Percentiles rank a stretch among this genome's conserved stretches.
Conservation (phyloP, 2,113 vertebrate genomes). For the Zingel zingel region DNA sequence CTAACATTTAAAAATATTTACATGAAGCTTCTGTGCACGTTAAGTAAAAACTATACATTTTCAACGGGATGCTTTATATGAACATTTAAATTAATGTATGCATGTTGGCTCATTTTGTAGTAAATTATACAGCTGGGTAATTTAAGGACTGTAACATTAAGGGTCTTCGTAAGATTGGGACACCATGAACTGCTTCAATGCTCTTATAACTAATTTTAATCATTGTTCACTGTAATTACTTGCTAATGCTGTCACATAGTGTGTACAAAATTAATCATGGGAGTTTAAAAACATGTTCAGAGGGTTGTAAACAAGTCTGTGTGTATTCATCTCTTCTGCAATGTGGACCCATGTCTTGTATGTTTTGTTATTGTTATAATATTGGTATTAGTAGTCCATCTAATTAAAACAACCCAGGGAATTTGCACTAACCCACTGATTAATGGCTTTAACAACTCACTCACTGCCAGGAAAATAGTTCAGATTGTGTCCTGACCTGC, state of each 20-base stretch:
- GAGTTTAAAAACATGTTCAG: neutral
- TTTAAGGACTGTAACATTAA: neutral
- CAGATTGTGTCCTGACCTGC: neutral
- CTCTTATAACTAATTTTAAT: neutral
- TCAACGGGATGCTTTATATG: neutral
- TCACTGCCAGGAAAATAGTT: neutral
- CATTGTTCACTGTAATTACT: neutral
- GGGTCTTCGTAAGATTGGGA: neutral
- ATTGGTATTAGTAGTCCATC: neutral
- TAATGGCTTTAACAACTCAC: neutral
- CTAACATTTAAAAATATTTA: too few species aligned
- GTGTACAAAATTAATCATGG: neutral
- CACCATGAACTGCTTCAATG: neutral
- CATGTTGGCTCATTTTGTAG: neutral
- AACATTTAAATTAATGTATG: slow-evolving; percentile 28
- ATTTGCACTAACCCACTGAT: neutral
- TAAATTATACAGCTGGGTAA: neutral
- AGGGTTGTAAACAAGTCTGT: neutral
- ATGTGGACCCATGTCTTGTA: neutral
- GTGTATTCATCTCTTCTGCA: neutral
- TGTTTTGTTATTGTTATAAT: neutral
- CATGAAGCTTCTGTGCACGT: neutral
- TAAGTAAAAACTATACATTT: neutral
- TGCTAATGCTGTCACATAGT: neutral
- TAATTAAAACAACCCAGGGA: slow-evolving; percentile 2